Evolutionary conservation across 2,888 invertebrate genomes (phyloP).

Genomic region (Calameuta idolon): DNA sequence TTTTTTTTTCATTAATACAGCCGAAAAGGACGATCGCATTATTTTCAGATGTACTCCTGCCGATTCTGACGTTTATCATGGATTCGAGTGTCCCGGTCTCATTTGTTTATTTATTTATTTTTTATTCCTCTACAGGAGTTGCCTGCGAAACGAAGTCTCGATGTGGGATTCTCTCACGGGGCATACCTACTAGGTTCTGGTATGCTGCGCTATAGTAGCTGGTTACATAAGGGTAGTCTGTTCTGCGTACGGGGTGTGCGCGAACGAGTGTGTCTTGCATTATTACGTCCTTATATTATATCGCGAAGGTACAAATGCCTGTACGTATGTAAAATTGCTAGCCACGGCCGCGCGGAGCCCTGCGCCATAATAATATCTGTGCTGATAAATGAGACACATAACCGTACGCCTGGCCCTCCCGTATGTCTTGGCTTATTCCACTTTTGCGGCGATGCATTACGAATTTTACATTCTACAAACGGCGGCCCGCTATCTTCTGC

Average conservation of each 20-base stretch:
- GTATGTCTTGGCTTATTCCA: constrained; percentile 62
- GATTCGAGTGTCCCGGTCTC: too few species aligned
- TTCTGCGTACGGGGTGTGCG: not conserved
- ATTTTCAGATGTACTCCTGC: too few species aligned
- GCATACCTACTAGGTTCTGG: too few species aligned
- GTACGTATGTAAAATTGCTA: constrained; percentile 63
- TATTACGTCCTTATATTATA: constrained; percentile 65
- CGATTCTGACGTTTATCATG: too few species aligned
- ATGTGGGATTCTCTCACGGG: too few species aligned
- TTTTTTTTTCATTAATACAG: too few species aligned
- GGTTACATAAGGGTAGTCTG: too few species aligned
- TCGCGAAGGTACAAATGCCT: constrained; percentile 62
- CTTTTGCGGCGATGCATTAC: constrained; percentile 64
- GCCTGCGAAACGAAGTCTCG: too few species aligned
- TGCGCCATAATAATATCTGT: constrained; percentile 62
- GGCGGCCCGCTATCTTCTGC: constrained; percentile 55
- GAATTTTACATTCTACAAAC: constrained; percentile 65
- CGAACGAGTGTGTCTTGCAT: constrained; percentile 42
- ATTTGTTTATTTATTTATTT: too few species aligned
- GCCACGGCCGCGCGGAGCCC: constrained; percentile 52
- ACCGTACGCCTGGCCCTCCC: constrained; percentile 57
- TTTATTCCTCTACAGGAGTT: too few species aligned
- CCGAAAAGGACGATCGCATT: too few species aligned
- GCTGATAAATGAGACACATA: constrained; percentile 66
- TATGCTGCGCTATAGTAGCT: too few species aligned